These are phyloP conservation scores for Brachyopa scutellaris DNA, from an alignment of 2,888 invertebrate species.

Conservation along the genomic window DNA sequence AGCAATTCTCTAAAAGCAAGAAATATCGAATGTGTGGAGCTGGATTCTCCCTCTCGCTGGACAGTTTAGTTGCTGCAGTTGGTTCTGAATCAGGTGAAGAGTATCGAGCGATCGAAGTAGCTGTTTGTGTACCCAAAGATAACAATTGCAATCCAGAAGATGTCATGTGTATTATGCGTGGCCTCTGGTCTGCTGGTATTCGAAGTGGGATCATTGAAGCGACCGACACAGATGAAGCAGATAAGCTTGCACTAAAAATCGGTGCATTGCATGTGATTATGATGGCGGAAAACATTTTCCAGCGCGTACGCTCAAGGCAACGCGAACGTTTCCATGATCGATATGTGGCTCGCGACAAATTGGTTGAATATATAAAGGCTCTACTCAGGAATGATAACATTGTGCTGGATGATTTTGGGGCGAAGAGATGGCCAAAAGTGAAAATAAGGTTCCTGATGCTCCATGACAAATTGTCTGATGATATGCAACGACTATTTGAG, in stretches of 20 bases:
- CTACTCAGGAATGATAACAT: too few species aligned
- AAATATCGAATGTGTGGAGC: slow-evolving; percentile 84
- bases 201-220: slow-evolving; percentile 85
- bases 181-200: slow-evolving; percentile 89
- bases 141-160: slow-evolving; percentile 84
- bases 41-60: slow-evolving; percentile 93
- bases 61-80: slow-evolving; percentile 87
- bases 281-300: slow-evolving; percentile 79
- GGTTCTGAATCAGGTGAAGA: slow-evolving; percentile 83
- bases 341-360: too few species aligned
- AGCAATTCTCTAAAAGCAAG: slow-evolving; percentile 84
- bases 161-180: slow-evolving; percentile 83
- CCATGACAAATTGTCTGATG: too few species aligned
- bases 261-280: slow-evolving; percentile 86
- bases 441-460: too few species aligned
- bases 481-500: too few species aligned
- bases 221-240: slow-evolving; percentile 85
- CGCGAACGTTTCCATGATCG: too few species aligned
- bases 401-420: too few species aligned
- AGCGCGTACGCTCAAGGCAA: slow-evolving; percentile 84
- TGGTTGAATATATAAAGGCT: too few species aligned
- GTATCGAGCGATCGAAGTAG: slow-evolving; percentile 84
- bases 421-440: too few species aligned
- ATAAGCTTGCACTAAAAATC: slow-evolving; percentile 84
- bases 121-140: slow-evolving; percentile 87